phyloP scores from a whole-genome alignment of 2,888 invertebrate species.

The Psococerastis gibbosa region DNA sequence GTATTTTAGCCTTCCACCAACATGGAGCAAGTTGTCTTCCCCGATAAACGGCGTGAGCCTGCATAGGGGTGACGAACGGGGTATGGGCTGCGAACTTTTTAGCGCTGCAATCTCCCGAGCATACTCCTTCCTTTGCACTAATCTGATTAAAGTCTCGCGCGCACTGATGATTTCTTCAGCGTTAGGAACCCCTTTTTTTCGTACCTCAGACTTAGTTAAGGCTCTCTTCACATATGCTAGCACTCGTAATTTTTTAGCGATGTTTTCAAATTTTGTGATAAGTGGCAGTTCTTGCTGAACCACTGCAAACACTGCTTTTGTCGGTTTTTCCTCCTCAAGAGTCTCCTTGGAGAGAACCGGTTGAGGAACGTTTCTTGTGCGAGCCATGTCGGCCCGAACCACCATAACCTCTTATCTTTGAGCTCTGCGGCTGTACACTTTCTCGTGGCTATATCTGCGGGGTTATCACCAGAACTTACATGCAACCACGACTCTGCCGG shows the following conservation, averaged over 20 bases:
- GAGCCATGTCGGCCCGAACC: conserved; percentile 13
- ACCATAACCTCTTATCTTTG: conserved; percentile 9
- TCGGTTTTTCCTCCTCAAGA: too few relatives aligned
- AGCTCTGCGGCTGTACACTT: conserved; percentile 7
- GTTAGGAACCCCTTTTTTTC: not conserved
- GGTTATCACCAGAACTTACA: conserved; percentile 15
- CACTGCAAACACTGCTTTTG: too few relatives aligned
- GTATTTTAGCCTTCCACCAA: not conserved
- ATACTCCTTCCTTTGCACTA: not conserved
- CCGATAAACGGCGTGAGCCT: not conserved
- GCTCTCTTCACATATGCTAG: too few relatives aligned
- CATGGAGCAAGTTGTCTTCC: not conserved
- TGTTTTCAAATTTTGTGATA: too few relatives aligned
- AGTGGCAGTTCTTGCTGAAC: too few relatives aligned
- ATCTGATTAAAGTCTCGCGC: not conserved
- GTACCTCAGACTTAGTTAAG: not conserved
- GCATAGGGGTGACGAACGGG: not conserved
- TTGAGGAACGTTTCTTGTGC: not conserved
- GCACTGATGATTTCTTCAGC: not conserved
- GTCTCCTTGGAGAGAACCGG: too few relatives aligned
- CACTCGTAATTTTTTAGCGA: too few relatives aligned
- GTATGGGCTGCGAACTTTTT: not conserved
- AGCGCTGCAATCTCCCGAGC: not conserved
- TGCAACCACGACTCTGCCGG: conserved; percentile 16
- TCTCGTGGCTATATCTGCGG: conserved; percentile 16